phyloP scores from a whole-genome alignment of 2,888 invertebrate species.

The Sericinus montela region DNA sequence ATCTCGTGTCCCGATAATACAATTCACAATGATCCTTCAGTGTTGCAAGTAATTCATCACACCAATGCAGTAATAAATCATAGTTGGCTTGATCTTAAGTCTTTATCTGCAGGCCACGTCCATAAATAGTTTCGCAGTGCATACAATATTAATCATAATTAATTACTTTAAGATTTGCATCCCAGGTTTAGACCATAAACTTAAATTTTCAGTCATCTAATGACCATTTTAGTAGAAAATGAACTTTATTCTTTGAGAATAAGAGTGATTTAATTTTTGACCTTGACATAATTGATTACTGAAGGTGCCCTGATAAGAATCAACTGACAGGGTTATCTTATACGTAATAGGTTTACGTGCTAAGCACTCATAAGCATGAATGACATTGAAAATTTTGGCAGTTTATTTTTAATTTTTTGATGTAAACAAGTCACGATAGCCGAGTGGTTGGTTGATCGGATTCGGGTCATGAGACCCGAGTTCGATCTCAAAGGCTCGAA shows the following conservation, averaged over 20 bases:
- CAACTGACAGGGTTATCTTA: conserved; percentile 12
- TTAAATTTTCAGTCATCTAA: neutral
- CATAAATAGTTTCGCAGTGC: neutral
- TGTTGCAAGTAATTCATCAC: neutral
- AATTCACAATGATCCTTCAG: too few species aligned
- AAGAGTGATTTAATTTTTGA: neutral
- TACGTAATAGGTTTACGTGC: neutral
- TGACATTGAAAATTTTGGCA: neutral
- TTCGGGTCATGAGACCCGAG: too few species aligned
- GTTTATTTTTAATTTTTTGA: neutral
- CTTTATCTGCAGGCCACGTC: neutral
- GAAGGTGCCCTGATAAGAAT: conserved; percentile 13
- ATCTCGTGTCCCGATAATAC: too few species aligned
- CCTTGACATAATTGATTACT: neutral
- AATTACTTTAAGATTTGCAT: neutral
- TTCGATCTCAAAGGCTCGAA: too few species aligned
- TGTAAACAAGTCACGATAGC: too few species aligned
- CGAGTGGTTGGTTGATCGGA: too few species aligned
- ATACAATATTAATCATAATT: conserved; percentile 7
- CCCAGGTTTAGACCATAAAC: neutral
- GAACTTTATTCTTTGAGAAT: neutral
- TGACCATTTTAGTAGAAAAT: neutral
- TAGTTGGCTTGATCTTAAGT: neutral
- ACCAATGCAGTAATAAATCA: neutral
- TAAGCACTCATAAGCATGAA: neutral